Evolutionary conservation across 1,140 invertebrate genomes (phyloP), one percentile per base, ranked within the genome.

Genomic region (Drosophila triauraria): DNA sequence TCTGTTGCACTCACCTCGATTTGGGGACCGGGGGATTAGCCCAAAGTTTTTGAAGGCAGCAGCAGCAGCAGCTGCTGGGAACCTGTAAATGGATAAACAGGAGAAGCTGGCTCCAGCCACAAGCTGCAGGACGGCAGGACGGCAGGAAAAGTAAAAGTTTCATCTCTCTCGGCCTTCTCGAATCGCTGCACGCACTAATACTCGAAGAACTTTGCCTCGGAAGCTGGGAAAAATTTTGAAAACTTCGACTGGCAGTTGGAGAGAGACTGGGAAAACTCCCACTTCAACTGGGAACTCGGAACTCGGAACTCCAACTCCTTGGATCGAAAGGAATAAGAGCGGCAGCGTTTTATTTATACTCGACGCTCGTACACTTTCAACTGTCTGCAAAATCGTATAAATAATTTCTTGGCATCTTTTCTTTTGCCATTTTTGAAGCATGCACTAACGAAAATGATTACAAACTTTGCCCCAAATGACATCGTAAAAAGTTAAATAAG

Each of bases 401-500:
- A 83, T 88, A 88, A 87, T 88, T 83, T 88, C 58, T 61, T 63
- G 67, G 72, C 75, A 60, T 82, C 67, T 20, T 61, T 75, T 67
- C 61, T 80, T 71, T 80, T 53, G 67, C 59, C 83, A 80, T 78
- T 85, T 77, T 80, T 85, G 74, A 85, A 86, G 82, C 65, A 75
- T 64, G 71, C 76, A 87, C 62, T 75, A 80, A 88, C 72, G 77
- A 83, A 88, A 88, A 88, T 78, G 85, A 90, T 90, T 90, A 80
- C 80, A 90, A 88, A 90, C 84, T 88, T 88, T 82, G 46, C 20
- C 47, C 47, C 62, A 81, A 88, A 90, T 84, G 85, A 88, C 84
- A 84, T 81, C 85, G 84, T 74, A 88, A 85, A 83, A 88, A 90
- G 74, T 90, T 84, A 90, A 88, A 90, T 81, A 88, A 90, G 78